Evolutionary conservation across 2,888 invertebrate species (phyloP).

Genomic region (Nipponacmea schrenckii): DNA sequence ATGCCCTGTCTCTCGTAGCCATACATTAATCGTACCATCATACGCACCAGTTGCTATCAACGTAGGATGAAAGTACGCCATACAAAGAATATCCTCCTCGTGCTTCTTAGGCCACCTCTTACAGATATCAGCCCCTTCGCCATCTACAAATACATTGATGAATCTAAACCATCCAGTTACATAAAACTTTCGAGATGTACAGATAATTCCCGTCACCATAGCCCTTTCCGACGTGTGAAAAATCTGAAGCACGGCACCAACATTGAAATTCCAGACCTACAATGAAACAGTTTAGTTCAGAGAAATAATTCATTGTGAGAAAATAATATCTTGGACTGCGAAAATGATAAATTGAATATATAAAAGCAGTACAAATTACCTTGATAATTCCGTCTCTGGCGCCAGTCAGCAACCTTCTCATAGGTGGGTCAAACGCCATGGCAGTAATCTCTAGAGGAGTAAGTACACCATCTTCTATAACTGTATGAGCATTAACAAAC

Average conservation of each 20-base stretch:
- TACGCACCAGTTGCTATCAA: slow-evolving; percentile 74
- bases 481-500: slow-evolving; percentile 72
- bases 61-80: slow-evolving; percentile 70
- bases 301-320: too few relatives aligned
- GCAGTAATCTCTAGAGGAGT: slow-evolving; percentile 80
- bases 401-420: slow-evolving; percentile 81
- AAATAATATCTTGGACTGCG: too few relatives aligned
- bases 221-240: slow-evolving; percentile 73
- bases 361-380: slow-evolving; percentile 34
- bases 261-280: slow-evolving; percentile 84
- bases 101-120: slow-evolving; percentile 81
- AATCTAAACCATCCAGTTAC: slow-evolving; percentile 82
- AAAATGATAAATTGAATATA: too few relatives aligned
- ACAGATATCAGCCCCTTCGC: slow-evolving; percentile 68
- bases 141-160: slow-evolving; percentile 47
- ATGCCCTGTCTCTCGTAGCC: slow-evolving; percentile 82
- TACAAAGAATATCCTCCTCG: slow-evolving; percentile 80
- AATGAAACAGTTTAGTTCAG: too few relatives aligned
- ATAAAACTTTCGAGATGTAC: slow-evolving; percentile 74
- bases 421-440: slow-evolving; percentile 80
- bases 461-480: slow-evolving; percentile 75
- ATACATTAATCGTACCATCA: slow-evolving; percentile 83
- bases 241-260: slow-evolving; percentile 78
- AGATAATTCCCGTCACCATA: slow-evolving; percentile 71
- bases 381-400: slow-evolving; percentile 82